phyloP scores from a whole-genome alignment of 2,113 vertebrate genomes.

The Circaetus gallicus region DNA sequence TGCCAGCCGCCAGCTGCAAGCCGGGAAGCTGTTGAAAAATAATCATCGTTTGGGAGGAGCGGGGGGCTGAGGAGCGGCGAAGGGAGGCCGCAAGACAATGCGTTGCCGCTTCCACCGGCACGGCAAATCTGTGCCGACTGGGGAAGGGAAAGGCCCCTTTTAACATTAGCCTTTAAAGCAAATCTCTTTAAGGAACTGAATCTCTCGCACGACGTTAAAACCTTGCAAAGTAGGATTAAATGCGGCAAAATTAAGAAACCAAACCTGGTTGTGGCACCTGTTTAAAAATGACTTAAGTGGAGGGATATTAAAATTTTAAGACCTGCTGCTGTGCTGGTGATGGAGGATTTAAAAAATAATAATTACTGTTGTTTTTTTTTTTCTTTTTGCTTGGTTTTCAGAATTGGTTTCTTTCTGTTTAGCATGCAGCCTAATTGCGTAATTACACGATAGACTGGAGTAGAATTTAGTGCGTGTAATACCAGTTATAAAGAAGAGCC shows the following conservation, averaged over 20 bases:
- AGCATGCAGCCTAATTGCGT: constrained; percentile 48
- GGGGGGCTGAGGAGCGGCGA: background rate
- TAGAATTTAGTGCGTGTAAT: constrained; percentile 59
- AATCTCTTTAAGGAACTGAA: background rate
- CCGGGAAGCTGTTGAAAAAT: background rate
- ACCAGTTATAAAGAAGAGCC: constrained; percentile 63
- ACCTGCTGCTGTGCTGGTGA: background rate
- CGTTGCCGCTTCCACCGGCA: background rate
- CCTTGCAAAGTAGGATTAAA: background rate
- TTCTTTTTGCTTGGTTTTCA: constrained; percentile 21
- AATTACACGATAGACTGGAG: constrained; percentile 66
- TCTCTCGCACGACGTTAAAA: background rate
- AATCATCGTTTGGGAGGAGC: background rate
- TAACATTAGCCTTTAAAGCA: background rate
- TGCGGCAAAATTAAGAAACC: background rate
- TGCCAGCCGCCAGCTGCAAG: background rate
- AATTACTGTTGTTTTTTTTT: background rate
- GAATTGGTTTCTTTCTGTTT: constrained; percentile 49
- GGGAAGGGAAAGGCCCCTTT: background rate
- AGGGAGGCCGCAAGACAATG: background rate
- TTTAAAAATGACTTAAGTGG: background rate
- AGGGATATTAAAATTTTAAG: constrained; percentile 18
- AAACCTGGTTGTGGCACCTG: constrained; percentile 6
- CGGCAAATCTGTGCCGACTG: background rate
- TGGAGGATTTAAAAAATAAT: constrained; percentile 48